Conservation (phyloP, 2,888 invertebrate species). For the Rhamphomyia laevipes region DNA sequence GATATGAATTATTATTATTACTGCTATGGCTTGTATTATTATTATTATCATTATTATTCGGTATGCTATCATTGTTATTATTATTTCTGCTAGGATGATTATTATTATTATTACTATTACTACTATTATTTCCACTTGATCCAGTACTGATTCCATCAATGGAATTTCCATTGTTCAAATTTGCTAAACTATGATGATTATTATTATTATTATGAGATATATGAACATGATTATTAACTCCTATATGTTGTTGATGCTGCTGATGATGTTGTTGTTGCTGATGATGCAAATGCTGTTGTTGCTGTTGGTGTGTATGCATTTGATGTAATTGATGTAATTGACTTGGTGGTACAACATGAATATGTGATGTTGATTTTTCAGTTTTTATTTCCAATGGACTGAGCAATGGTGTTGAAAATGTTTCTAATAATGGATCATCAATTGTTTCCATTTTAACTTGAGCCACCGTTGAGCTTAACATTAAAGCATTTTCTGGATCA, state of each 20-base stretch:
- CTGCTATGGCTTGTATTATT: constrained; percentile 10
- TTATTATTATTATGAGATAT: constrained; percentile 28
- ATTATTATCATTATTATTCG: constrained; percentile 6
- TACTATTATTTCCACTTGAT: constrained; percentile 18
- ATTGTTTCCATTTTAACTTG: constrained; percentile 73
- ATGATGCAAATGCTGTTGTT: constrained; percentile 22
- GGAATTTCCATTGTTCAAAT: background rate
- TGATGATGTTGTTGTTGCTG: constrained; percentile 22
- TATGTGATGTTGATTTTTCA: constrained; percentile 45
- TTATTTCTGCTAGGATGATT: background rate
- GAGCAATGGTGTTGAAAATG: constrained; percentile 55
- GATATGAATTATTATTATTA: constrained; percentile 20
- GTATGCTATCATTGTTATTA: constrained; percentile 10
- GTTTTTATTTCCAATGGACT: constrained; percentile 73
- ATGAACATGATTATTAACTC: constrained; percentile 17
- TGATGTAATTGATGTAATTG: constrained; percentile 21
- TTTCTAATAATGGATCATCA: constrained; percentile 48
- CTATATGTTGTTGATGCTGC: constrained; percentile 18
- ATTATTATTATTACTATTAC: constrained; percentile 31
- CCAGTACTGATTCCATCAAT: background rate
- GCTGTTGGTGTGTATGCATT: constrained; percentile 25
- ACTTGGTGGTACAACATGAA: constrained; percentile 21
- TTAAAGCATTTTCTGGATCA: constrained; percentile 81
- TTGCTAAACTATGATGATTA: constrained; percentile 31
- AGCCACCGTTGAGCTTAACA: constrained; percentile 50